A percentile compares a stretch with the other conserved stretches of the same genome.
These are phyloP conservation scores for Sminthurinus signatus DNA, from an alignment of 1,140 invertebrate species.

Conservation along the genomic window DNA sequence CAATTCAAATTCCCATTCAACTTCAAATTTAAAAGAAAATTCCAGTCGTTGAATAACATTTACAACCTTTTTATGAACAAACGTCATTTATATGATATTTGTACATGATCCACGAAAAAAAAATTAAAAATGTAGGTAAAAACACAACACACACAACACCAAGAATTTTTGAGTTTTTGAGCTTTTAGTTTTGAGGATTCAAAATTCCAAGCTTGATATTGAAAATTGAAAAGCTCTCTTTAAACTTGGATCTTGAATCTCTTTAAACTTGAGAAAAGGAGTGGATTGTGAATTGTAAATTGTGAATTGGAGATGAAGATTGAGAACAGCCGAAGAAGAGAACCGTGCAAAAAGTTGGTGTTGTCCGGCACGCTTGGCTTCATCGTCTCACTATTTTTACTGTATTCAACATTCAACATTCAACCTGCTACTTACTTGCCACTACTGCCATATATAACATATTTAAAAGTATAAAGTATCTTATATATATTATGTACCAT, in stretches of 20 bases:
- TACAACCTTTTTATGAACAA: too few species aligned
- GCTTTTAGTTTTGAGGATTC: not conserved
- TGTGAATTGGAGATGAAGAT: not conserved
- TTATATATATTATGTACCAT: too few species aligned
- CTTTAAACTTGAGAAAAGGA: not conserved
- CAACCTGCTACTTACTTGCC: too few species aligned
- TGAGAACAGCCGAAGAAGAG: conserved; percentile 25
- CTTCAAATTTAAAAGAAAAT: too few species aligned
- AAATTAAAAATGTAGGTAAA: too few species aligned
- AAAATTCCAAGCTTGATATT: conserved; percentile 15
- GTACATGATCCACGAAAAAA: too few species aligned
- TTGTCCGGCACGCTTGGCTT: conserved; percentile 29
- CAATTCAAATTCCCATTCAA: too few species aligned
- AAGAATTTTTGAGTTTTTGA: not conserved
- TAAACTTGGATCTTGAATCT: not conserved
- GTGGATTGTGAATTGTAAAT: not conserved
- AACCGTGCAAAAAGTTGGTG: conserved; percentile 30
- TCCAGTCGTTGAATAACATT: too few species aligned
- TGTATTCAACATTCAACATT: too few species aligned
- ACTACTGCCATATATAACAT: too few species aligned
- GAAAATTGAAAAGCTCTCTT: conserved; percentile 14
- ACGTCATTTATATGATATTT: too few species aligned
- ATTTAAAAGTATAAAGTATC: too few species aligned
- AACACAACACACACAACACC: not conserved
- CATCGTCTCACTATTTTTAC: conserved; percentile 19